phyloP scores from a whole-genome alignment of 2,888 invertebrate genomes.

The Lumbricus terrestris region DNA sequence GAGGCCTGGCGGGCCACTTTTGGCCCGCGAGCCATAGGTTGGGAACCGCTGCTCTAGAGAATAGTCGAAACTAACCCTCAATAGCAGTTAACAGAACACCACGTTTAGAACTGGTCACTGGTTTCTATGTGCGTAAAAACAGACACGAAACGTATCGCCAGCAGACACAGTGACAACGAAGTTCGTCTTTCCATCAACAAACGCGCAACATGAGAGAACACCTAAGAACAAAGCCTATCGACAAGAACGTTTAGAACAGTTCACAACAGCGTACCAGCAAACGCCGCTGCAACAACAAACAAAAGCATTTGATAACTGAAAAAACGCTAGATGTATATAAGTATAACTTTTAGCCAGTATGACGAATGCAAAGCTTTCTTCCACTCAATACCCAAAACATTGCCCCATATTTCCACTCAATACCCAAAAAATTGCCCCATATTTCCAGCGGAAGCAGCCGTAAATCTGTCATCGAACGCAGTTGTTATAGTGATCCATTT shows the following conservation, averaged over 20 bases:
- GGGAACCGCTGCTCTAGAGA: no score
- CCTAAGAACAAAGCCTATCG: neutral
- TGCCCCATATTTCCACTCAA: no score
- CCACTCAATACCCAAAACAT: no score
- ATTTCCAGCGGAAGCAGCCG: neutral
- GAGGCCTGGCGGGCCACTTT: no score
- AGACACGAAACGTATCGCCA: neutral
- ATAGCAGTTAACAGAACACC: neutral
- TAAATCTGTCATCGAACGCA: neutral
- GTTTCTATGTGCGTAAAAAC: neutral
- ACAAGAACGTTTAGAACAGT: neutral
- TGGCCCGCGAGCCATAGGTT: no score
- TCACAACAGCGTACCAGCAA: neutral
- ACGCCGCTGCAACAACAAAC: neutral
- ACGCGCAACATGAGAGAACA: neutral
- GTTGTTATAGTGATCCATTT: neutral
- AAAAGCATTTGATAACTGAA: neutral
- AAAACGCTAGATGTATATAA: conserved; percentile 3
- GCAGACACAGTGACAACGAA: neutral
- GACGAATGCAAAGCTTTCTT: neutral
- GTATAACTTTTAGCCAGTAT: neutral
- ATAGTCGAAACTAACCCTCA: neutral
- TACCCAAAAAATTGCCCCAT: neutral
- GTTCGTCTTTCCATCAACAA: neutral
- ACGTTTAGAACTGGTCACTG: neutral